Evolutionary conservation across 2,113 vertebrate genomes (phyloP).

Genomic region (Hypocryptadius cinnamomeus): DNA sequence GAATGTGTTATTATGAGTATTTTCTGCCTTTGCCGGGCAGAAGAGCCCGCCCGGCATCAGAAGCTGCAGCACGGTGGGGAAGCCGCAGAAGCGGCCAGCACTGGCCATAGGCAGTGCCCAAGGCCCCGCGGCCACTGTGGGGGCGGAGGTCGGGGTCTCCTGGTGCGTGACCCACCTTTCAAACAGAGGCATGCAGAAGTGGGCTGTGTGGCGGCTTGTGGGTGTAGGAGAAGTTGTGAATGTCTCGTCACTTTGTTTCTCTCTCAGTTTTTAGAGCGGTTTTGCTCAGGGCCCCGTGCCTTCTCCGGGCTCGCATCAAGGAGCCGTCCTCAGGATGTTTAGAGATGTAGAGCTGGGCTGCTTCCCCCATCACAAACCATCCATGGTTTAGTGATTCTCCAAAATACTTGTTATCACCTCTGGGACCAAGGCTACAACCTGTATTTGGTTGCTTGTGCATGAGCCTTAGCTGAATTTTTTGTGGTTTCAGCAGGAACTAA

Average conservation of each 20-base stretch:
- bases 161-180: fast-evolving
- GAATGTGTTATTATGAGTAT: neutral
- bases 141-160: neutral
- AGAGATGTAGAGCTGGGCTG: neutral
- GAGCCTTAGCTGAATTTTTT: neutral
- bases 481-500: neutral
- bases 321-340: neutral
- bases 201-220: neutral
- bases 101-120: neutral
- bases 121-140: fast-evolving
- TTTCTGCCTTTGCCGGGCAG: neutral
- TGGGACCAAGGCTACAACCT: fast-evolving
- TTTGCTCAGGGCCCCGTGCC: too few relatives aligned
- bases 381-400: neutral
- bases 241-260: neutral
- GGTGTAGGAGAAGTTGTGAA: neutral
- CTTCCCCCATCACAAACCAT: neutral
- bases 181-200: neutral
- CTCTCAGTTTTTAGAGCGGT: neutral
- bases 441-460: neutral
- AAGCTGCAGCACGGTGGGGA: neutral
- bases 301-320: fast-evolving
- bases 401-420: fast-evolving
- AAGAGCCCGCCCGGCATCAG: neutral
- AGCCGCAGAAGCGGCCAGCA: fast-evolving